Conservation (phyloP, 2,113 vertebrate species). For the Spheniscus mendiculus region DNA sequence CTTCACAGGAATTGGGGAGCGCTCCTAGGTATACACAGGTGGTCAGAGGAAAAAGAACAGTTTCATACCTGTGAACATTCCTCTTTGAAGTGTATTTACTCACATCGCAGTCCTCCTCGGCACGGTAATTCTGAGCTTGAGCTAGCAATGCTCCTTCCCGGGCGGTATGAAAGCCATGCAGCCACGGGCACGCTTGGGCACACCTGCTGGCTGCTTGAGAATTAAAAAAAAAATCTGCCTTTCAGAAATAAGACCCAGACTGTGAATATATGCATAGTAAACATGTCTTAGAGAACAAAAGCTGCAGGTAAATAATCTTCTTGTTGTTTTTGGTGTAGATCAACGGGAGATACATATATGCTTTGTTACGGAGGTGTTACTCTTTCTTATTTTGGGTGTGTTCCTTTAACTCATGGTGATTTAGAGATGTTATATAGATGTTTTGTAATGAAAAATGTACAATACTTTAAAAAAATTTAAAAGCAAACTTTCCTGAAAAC, state of each 20-base stretch:
- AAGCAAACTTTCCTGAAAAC: neutral
- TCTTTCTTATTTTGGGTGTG: neutral
- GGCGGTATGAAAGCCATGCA: accelerated
- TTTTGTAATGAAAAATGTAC: neutral
- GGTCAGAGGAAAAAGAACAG: neutral
- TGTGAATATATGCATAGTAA: neutral
- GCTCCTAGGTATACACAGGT: neutral
- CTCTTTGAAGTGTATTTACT: neutral
- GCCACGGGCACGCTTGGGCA: neutral
- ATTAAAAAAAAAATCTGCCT: neutral
- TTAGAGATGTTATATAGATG: neutral
- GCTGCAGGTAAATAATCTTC: neutral
- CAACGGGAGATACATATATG: neutral
- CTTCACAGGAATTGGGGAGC: accelerated
- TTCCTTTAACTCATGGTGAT: neutral
- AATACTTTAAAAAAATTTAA: neutral
- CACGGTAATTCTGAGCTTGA: accelerated
- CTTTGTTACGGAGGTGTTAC: neutral
- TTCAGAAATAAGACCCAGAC: neutral
- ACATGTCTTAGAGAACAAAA: neutral
- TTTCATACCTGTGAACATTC: neutral
- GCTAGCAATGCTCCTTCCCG: accelerated
- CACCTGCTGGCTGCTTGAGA: neutral
- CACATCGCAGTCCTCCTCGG: neutral
- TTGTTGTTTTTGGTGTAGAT: neutral